These are phyloP conservation scores for Helogale parvula DNA, from an alignment of 2,113 vertebrate species.

Conservation along the genomic window DNA sequence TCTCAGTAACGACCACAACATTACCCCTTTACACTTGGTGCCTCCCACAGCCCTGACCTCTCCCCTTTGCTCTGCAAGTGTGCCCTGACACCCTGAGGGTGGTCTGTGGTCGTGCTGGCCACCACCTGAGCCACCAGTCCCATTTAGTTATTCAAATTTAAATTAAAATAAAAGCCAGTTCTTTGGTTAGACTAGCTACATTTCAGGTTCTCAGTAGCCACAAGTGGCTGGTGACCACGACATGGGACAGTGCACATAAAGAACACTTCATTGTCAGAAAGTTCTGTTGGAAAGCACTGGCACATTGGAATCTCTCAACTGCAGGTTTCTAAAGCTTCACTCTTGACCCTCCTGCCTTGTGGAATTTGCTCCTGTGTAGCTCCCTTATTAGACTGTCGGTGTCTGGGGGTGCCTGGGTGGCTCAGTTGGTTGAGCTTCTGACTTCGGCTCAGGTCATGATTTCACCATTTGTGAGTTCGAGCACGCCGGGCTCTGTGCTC, in stretches of 20 bases:
- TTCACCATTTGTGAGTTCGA: too few relatives aligned
- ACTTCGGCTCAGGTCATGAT: too few relatives aligned
- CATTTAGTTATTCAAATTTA: neutral
- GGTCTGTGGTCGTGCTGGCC: neutral
- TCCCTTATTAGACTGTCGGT: neutral
- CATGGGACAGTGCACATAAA: neutral
- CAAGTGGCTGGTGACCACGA: neutral
- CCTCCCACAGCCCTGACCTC: neutral
- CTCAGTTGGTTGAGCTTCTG: too few relatives aligned
- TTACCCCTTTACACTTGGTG: neutral
- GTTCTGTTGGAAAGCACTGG: neutral
- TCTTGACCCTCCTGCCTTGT: neutral
- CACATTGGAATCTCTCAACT: neutral
- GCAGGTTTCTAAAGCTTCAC: neutral
- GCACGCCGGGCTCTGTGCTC: too few relatives aligned
- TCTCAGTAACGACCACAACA: neutral
- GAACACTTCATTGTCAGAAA: neutral
- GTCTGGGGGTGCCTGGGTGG: too few relatives aligned
- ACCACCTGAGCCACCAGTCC: neutral
- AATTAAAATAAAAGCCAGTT: neutral
- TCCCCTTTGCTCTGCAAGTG: neutral
- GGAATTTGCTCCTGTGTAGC: neutral
- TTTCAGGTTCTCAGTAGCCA: neutral
- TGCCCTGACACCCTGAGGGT: too few relatives aligned
- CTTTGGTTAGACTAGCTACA: neutral